Conservation (phyloP, 2,888 invertebrate species). For the Tipula unca region DNA sequence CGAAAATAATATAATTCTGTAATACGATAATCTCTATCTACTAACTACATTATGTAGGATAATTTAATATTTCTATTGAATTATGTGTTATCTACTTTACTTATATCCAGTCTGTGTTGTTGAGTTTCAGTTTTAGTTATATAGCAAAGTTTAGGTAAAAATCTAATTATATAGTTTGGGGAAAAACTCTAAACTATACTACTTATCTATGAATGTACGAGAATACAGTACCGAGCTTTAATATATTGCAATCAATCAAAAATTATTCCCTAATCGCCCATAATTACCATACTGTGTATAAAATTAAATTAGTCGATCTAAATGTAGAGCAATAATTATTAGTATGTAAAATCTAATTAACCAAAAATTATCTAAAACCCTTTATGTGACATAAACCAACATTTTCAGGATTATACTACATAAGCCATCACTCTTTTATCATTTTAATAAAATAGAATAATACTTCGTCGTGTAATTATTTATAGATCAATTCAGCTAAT, state of each 20-base stretch:
- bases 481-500: background rate
- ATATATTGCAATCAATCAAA: background rate
- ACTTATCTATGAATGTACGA: too few species aligned
- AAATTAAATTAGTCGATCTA: background rate
- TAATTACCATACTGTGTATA: background rate
- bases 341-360: background rate
- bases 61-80: slow-evolving; percentile 8
- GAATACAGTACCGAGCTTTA: background rate
- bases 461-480: background rate
- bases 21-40: background rate
- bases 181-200: too few species aligned
- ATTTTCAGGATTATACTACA: background rate
- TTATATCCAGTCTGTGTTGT: background rate
- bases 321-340: background rate
- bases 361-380: background rate
- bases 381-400: background rate
- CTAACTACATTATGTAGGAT: background rate
- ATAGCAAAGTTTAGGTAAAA: background rate
- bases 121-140: background rate
- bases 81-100: background rate
- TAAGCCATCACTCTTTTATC: background rate
- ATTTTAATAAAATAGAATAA: background rate
- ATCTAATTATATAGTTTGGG: background rate
- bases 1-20: background rate
- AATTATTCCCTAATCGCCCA: background rate